Percentiles rank a stretch among this genome's conserved stretches.
Conservation (phyloP, 2,113 vertebrate species). For the Cnemophilus loriae region DNA sequence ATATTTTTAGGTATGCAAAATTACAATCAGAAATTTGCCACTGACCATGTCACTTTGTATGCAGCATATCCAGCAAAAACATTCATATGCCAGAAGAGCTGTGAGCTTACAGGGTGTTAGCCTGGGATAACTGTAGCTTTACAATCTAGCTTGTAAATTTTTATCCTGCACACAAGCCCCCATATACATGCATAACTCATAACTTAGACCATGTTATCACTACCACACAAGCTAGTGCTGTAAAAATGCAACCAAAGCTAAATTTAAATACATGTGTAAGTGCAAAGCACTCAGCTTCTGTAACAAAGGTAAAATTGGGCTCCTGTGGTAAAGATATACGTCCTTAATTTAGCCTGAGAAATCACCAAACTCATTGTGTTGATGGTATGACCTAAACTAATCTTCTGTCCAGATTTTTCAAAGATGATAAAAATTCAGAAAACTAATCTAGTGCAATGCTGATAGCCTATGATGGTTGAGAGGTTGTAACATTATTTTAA, state of each 20-base stretch:
- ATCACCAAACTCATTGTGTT: constrained; percentile 19
- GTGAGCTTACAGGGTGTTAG: not conserved
- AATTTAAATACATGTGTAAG: constrained; percentile 20
- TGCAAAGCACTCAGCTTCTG: not conserved
- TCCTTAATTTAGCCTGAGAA: constrained; percentile 43
- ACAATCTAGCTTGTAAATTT: not conserved
- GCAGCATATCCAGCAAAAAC: not conserved
- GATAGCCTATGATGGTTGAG: constrained; percentile 24
- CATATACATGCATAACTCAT: not conserved
- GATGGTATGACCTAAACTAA: constrained; percentile 42
- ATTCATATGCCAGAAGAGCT: not conserved
- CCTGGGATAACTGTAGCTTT: not conserved
- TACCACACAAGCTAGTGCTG: not conserved
- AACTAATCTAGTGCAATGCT: constrained; percentile 41
- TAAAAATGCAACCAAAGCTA: constrained; percentile 47
- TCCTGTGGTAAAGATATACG: not conserved
- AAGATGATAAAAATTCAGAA: constrained; percentile 30
- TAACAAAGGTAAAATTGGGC: constrained; percentile 33
- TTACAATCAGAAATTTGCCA: not conserved
- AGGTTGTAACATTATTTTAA: constrained; percentile 30
- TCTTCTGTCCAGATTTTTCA: constrained; percentile 25
- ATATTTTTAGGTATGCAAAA: not conserved
- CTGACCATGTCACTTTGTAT: not conserved
- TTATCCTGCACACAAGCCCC: not conserved
- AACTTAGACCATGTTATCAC: not conserved